A percentile compares a stretch with the other conserved stretches of the same genome.
phyloP scores from a whole-genome alignment of 2,797 vertebrate species.

The Neomorphus geoffroyi region DNA sequence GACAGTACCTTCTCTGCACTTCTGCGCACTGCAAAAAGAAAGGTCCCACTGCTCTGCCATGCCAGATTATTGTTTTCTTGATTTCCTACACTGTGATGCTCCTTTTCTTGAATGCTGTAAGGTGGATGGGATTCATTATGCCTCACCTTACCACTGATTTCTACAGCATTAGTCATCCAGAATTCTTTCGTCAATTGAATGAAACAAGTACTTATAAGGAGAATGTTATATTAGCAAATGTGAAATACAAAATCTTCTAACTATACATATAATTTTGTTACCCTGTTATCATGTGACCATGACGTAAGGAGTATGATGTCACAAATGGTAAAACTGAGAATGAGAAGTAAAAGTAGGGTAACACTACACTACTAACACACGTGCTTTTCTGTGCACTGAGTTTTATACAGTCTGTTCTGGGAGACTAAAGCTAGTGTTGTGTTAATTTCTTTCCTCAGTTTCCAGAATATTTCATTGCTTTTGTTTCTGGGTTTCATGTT shows the following conservation, averaged over 20 bases:
- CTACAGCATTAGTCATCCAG: background rate
- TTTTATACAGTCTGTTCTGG: background rate
- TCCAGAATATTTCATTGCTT: background rate
- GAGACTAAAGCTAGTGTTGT: background rate
- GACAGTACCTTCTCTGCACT: background rate
- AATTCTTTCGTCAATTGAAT: background rate
- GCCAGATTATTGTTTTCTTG: background rate
- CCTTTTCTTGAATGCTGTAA: background rate
- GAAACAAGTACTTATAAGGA: background rate
- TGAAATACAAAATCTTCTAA: background rate
- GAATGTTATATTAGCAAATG: background rate
- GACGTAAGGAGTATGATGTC: background rate
- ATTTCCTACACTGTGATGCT: background rate
- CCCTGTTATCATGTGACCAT: background rate
- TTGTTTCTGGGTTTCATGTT: background rate
- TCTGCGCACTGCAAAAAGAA: background rate
- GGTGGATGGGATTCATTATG: background rate
- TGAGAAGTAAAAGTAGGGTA: background rate
- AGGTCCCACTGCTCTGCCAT: background rate
- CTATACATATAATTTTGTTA: background rate
- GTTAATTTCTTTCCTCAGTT: background rate
- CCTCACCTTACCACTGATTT: background rate
- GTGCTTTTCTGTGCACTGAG: background rate
- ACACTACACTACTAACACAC: background rate
- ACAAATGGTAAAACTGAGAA: background rate